Evolutionary conservation across 2,888 invertebrate genomes (phyloP).

Genomic region (Gonocerus acuteangulatus): DNA sequence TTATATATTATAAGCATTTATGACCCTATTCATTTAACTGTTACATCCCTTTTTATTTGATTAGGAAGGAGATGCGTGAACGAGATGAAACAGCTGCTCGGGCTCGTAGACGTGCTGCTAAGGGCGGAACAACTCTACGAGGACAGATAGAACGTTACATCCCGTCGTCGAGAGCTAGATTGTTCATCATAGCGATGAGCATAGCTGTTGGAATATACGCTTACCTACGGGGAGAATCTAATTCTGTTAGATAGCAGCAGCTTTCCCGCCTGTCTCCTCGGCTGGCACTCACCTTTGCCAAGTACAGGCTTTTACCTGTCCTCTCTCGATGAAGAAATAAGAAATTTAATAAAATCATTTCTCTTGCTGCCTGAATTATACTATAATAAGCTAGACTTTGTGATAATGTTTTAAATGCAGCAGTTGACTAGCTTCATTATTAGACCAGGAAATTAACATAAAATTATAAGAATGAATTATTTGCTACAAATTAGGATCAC

Average conservation of each 20-base stretch:
- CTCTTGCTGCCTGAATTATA: too few relatives aligned
- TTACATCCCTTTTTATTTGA: too few relatives aligned
- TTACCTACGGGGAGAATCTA: slow-evolving; percentile 31
- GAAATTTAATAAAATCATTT: too few relatives aligned
- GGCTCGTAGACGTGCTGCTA: slow-evolving; percentile 6
- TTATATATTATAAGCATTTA: too few relatives aligned
- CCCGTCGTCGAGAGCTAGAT: slow-evolving; percentile 33
- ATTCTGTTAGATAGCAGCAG: slow-evolving; percentile 31
- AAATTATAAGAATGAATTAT: too few relatives aligned
- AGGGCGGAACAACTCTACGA: slow-evolving; percentile 19
- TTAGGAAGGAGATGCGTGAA: slow-evolving; percentile 32
- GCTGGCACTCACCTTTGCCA: slow-evolving; percentile 31
- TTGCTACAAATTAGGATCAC: too few relatives aligned
- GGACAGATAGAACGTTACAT: slow-evolving; percentile 24
- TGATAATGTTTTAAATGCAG: too few relatives aligned
- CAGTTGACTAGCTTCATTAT: too few relatives aligned
- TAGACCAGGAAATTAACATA: too few relatives aligned
- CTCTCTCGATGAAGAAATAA: neutral
- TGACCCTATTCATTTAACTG: too few relatives aligned
- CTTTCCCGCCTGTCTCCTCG: slow-evolving; percentile 27
- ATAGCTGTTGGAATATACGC: slow-evolving; percentile 38
- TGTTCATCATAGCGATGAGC: slow-evolving; percentile 36
- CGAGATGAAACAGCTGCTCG: slow-evolving; percentile 32
- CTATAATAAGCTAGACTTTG: too few relatives aligned
- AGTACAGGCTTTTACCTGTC: slow-evolving; percentile 30